Base-by-base conservation (phyloP, 2,888 invertebrate species). In the Nephrotoma appendiculata region DNA sequence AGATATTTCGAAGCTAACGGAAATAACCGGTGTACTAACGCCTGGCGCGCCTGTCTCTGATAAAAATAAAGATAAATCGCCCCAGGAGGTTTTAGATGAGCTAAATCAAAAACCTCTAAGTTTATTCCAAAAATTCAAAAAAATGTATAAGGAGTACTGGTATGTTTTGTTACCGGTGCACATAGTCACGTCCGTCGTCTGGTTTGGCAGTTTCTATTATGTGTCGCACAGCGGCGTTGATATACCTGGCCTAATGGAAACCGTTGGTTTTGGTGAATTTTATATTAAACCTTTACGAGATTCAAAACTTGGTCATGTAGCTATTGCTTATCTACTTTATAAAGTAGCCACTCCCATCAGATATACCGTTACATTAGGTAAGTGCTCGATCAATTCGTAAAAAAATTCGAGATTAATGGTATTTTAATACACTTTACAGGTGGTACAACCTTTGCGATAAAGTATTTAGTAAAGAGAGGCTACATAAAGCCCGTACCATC, bases 81-180 rank as follows among this genome's bases (percentile, higher is more conserved):
- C 11, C 9, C 9, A 19, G 71, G 15, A 15, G 52, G 15, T 57
- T 2, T 15, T 6, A 57, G 7, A 31, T 71, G 71, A 9, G 6
- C 9, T 71, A 9, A 31, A 71, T 71, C 31, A 71, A 31, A 84
- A 84, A 42, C 42, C n/a, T 4, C 42, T n/a, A 12, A 93, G 95
- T 0, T 90, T 98, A 2, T 94, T 97, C 90, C 94, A 96, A 89
- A 94, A 94, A 89, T 98, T 99, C 91, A 98, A 98, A 91, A 93
- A 95, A 90, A 96, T 98, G 95, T 97, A 97, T 90, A 96, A 96
- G 90, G 96, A 98, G 90, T 99, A 99, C 92, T 99, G 99, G 97
- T 98, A 99, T 92, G 96, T 99, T 87, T 92, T 98, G 87, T 93
- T 99, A 87, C 99, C 98, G 5, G 99, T 99, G 2, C 99, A 99